Base-by-base conservation (phyloP, 2,113 vertebrate species). In the Nothoprocta pentlandii region DNA sequence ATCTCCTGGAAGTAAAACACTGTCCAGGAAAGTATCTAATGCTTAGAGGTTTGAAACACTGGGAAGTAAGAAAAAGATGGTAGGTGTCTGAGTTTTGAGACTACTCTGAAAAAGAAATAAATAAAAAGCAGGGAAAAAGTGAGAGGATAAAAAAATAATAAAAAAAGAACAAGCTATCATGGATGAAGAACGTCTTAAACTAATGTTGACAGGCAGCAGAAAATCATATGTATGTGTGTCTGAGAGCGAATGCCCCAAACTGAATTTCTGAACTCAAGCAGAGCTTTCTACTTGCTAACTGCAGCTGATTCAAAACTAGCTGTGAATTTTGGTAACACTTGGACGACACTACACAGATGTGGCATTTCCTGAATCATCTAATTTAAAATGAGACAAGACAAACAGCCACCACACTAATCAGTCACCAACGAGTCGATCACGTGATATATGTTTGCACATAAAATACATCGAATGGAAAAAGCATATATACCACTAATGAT, bases 261-360 rank as follows among this genome's bases (percentile, higher is more conserved):
- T 14, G 34, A 71, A 59, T n/a, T 7, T 44, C 66, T 66, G 14
- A 46, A 66, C 6, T 49, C 21, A 8, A 44, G 14, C 25, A 44
- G 12, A 46, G 5, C 22, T 26, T 44, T 11, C 9, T 71, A 22
- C 36, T 51, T 73, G 13, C 13, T 22, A 79, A 25, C 16, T 51
- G 36, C 1, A 11, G 17, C 14, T 26, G 8, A 13, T 51, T 28
- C 9, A 28, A 28, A 56, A 34, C 19, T 5, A 3, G 3, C 3
- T 62, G 13, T 17, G 66, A 34, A 44, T 64, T 78, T 56, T 49
- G 7, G 25, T 22, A 47, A 9, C 49, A 36, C 16, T 32, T 73
- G 66, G 34, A 36, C 42, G 42, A 66, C 62, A 36, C 42, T 51
- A 66, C 54, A 34, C 10, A 77, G 16, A 59, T 51, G 5, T 6